phyloP scores from a whole-genome alignment of 2,888 invertebrate species.

The Cantharis lateralis region DNA sequence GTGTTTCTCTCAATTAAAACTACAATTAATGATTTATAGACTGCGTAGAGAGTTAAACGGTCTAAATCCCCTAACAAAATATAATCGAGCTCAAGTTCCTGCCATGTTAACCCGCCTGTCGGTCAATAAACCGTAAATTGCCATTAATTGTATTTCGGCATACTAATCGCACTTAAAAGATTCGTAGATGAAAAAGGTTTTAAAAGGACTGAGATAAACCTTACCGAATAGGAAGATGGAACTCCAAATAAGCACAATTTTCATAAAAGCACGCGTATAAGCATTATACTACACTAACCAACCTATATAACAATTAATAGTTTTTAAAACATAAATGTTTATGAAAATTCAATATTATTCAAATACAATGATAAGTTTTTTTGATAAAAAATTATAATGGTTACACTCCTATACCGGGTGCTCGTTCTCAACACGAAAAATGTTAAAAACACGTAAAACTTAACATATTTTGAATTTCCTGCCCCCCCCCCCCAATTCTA shows the following conservation, averaged over 20 bases:
- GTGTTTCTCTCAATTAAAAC: not conserved
- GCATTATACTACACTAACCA: not conserved
- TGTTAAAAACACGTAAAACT: too few species aligned
- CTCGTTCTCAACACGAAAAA: too few species aligned
- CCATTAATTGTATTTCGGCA: not conserved
- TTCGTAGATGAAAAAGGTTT: not conserved
- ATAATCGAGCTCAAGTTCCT: not conserved
- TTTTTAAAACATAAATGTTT: too few species aligned
- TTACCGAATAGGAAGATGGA: not conserved
- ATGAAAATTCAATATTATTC: not conserved
- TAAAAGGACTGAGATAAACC: not conserved
- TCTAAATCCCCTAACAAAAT: not conserved
- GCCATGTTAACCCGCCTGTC: not conserved
- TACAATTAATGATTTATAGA: not conserved
- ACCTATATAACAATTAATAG: not conserved
- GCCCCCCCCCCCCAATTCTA: too few species aligned
- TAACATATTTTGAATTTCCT: too few species aligned
- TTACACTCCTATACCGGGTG: too few species aligned
- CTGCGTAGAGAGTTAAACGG: not conserved
- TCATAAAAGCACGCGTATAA: not conserved
- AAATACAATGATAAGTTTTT: not conserved
- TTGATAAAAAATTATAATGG: not conserved
- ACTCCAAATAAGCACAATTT: not conserved
- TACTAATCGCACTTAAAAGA: not conserved
- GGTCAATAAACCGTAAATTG: not conserved